These are phyloP conservation scores for Camarhynchus parvulus DNA, from an alignment of 2,113 vertebrate genomes.

Conservation along the genomic window DNA sequence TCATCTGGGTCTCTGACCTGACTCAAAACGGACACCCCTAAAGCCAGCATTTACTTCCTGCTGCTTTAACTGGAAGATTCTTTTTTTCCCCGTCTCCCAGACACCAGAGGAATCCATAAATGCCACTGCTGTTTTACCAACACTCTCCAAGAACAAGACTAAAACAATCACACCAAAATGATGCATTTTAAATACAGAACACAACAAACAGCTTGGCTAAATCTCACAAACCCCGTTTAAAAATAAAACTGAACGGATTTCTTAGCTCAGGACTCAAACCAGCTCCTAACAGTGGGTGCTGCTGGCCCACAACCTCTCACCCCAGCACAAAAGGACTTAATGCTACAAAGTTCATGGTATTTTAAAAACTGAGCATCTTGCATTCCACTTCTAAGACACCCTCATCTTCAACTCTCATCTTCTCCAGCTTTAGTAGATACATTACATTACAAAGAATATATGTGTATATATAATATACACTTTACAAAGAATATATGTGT, in stretches of 20 bases:
- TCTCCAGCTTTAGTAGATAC: constrained; percentile 16
- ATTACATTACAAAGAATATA: background rate
- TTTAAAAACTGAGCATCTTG: constrained; percentile 50
- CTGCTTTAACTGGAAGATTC: background rate
- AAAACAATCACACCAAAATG: constrained; percentile 19
- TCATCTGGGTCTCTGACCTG: constrained; percentile 25
- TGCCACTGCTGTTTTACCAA: background rate
- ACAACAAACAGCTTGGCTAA: background rate
- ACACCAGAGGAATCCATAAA: background rate
- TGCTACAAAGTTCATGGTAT: background rate
- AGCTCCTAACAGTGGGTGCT: background rate
- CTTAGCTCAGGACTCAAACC: constrained; percentile 10
- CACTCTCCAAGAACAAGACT: background rate
- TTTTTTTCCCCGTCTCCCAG: background rate
- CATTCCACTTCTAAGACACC: background rate
- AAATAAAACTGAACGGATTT: constrained; percentile 12
- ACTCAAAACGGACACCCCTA: background rate
- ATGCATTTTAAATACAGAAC: background rate
- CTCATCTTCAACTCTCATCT: background rate
- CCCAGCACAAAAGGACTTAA: background rate
- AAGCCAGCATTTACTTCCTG: background rate
- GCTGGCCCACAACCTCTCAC: background rate
- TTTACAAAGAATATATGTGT: background rate
- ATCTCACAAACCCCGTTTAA: constrained; percentile 1
- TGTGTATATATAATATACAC: background rate